Base-by-base conservation (phyloP, 2,113 vertebrate species). In the Girardinichthys multiradiatus region DNA sequence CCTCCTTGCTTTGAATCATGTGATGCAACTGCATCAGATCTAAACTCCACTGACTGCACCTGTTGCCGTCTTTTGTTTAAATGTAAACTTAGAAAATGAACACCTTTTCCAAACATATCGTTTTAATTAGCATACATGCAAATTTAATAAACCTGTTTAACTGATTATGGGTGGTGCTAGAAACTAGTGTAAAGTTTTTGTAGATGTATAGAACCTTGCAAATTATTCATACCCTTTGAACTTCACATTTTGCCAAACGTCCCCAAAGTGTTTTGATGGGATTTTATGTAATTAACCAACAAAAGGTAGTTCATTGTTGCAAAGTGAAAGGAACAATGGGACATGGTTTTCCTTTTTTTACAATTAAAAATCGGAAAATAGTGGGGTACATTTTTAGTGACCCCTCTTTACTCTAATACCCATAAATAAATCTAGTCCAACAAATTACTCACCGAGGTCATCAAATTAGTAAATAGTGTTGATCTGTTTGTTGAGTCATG, bases 11-110 rank as follows among this genome's bases (percentile, higher is more conserved):
- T 72, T 4, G 12, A 86, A 84, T 91, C 76, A 76, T 72, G 67
- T 81, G 77, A 81, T 91, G 79, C 74, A 90, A 86, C 81, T 90
- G 88, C 59, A 84, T 87, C 79, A 62, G 77, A 79, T 87, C 58
- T 69, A 76, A 87, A 89, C 58, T 83, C 76, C 31, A 65, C 63
- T 81, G 13, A 7, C 54, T 74, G 54, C 85, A 88, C 85, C 81
- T 91, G 85, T 90, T 90, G 83, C 85, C 74, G 39, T 84, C 61
- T 72, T 86, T 91, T 91, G 77, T 90, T 81, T 75, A 67, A 83
- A 85, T 68, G 42, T 72, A 71, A 74, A 88, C 59, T 86, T 79
- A 86, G 80, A 77, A 82, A 58, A 73, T 29, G 59, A 84, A 77
- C 78, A 78, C 63, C 67, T 81, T 73, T 77, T 83, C 70, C 17